Conservation (phyloP, 2,113 vertebrate species). For the Cebidichthys violaceus region DNA sequence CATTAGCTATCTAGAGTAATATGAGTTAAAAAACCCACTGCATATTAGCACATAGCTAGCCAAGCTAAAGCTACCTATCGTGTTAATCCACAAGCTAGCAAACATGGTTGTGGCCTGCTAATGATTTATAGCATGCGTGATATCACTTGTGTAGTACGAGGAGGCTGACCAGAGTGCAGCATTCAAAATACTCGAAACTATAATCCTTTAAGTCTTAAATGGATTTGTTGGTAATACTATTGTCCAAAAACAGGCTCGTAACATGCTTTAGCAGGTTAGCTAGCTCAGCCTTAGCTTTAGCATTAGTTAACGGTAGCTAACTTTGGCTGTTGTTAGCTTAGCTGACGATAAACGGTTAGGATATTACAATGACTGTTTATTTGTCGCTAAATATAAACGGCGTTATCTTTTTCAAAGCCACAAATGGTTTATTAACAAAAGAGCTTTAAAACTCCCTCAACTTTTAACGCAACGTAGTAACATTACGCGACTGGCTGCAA, state of each 20-base stretch:
- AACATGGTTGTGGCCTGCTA: conserved; percentile 35
- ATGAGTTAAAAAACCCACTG: background rate
- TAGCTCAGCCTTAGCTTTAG: background rate
- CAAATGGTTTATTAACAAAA: background rate
- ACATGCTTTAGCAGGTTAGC: background rate
- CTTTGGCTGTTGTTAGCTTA: conserved; percentile 5
- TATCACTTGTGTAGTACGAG: background rate
- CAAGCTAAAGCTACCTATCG: background rate
- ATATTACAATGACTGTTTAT: background rate
- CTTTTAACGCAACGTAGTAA: rapidly evolving
- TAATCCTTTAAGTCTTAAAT: rapidly evolving
- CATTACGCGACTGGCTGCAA: too few species aligned
- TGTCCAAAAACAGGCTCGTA: background rate
- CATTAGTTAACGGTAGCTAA: background rate
- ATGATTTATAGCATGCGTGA: background rate
- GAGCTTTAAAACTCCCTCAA: background rate
- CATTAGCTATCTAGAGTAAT: background rate
- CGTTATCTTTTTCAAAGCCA: background rate
- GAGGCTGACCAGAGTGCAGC: rapidly evolving
- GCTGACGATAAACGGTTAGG: background rate
- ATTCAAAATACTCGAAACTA: rapidly evolving
- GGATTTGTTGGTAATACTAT: rapidly evolving
- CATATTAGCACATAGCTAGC: too few species aligned
- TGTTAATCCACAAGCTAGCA: conserved; percentile 4
- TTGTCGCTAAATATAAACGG: background rate